Conservation (phyloP, 2,113 vertebrate species). For the Marmota flaviventris region DNA sequence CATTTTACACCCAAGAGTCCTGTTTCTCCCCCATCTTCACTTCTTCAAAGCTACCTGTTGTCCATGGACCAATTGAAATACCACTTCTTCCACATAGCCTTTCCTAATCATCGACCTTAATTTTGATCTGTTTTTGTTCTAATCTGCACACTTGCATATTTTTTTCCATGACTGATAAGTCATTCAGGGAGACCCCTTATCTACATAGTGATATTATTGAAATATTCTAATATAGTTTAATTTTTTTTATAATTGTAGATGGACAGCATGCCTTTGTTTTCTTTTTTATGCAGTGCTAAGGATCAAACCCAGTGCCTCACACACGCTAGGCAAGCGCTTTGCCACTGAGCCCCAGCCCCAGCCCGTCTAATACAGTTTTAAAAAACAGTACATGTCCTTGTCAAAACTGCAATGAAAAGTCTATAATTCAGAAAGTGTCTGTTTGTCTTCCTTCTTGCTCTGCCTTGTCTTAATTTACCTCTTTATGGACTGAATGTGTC, state of each 20-base stretch:
- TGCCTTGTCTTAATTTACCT: background rate
- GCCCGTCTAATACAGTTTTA: background rate
- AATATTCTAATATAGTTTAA: background rate
- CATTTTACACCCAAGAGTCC: background rate
- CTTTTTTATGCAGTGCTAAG: no score
- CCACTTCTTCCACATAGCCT: background rate
- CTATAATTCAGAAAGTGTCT: conserved; percentile 9
- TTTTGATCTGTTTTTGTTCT: background rate
- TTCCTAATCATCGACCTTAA: conserved; percentile 12
- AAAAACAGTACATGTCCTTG: conserved; percentile 31
- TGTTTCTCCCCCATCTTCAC: background rate
- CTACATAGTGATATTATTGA: background rate
- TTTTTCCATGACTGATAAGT: background rate
- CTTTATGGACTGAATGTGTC: background rate
- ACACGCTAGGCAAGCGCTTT: no score
- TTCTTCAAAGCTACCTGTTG: background rate
- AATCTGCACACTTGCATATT: background rate
- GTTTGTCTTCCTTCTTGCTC: background rate
- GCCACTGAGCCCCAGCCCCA: no score
- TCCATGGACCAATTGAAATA: background rate
- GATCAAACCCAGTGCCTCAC: no score
- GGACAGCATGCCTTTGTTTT: no score
- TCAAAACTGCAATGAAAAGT: conserved; percentile 13
- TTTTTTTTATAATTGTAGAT: no score
- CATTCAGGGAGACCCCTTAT: background rate